These are phyloP conservation scores for Chloromyia formosa DNA, from an alignment of 2,888 invertebrate genomes.

Conservation along the genomic window DNA sequence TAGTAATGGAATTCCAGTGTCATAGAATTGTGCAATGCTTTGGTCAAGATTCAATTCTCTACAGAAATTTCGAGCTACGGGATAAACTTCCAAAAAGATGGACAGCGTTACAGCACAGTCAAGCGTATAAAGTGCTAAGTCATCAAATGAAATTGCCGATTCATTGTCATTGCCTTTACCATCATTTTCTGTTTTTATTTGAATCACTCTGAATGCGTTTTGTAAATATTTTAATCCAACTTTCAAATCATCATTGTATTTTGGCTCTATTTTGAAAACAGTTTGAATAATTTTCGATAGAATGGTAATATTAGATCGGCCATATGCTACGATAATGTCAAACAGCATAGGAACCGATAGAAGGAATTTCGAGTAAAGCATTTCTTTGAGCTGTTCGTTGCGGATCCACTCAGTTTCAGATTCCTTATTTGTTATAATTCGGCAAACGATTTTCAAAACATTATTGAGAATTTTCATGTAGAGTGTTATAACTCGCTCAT, in stretches of 20 bases:
- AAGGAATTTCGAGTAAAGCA: constrained; percentile 82
- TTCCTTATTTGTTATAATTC: constrained; percentile 82
- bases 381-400: constrained; percentile 71
- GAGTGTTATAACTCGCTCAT: constrained; percentile 64
- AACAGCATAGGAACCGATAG: constrained; percentile 85
- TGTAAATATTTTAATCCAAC: constrained; percentile 67
- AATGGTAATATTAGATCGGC: constrained; percentile 70
- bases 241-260: constrained; percentile 71
- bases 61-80: constrained; percentile 67
- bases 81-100: constrained; percentile 74
- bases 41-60: constrained; percentile 69
- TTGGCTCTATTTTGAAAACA: constrained; percentile 68
- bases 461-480: constrained; percentile 71
- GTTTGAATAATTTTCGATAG: constrained; percentile 72
- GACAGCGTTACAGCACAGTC: constrained; percentile 76
- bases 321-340: constrained; percentile 80
- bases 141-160: constrained; percentile 66
- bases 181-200: constrained; percentile 59
- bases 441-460: constrained; percentile 76
- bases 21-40: constrained; percentile 80
- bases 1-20: constrained; percentile 75
- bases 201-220: constrained; percentile 63
- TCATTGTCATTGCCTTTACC: constrained; percentile 53
- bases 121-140: constrained; percentile 73
- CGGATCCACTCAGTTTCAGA: constrained; percentile 76